Conservation (phyloP, 2,113 vertebrate genomes). For the Myrmecophaga tridactyla region DNA sequence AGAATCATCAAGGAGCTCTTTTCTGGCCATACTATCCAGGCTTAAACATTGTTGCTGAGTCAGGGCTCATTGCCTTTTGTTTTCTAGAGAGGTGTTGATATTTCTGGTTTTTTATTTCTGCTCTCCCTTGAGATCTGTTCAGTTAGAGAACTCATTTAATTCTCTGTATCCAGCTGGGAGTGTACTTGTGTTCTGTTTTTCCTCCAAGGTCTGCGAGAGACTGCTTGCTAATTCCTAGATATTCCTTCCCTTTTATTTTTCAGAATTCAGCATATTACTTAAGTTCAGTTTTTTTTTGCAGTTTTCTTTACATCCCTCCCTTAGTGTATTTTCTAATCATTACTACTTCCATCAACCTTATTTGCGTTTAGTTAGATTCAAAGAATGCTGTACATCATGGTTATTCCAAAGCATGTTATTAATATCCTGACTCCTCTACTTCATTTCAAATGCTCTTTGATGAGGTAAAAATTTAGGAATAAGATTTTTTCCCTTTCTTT, state of each 20-base stretch:
- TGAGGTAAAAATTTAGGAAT: constrained; percentile 40
- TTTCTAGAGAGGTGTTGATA: constrained; percentile 26
- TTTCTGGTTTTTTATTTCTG: constrained; percentile 61
- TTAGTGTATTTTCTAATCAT: not conserved
- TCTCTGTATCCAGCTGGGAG: not conserved
- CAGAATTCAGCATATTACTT: not conserved
- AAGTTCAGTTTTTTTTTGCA: not conserved
- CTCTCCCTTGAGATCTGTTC: constrained; percentile 46
- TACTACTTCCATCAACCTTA: not conserved
- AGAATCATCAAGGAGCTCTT: not conserved
- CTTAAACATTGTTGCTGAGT: constrained; percentile 35
- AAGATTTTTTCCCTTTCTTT: not conserved
- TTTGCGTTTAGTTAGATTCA: not conserved
- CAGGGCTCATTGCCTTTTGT: not conserved
- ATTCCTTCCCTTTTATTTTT: not conserved
- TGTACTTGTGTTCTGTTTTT: constrained; percentile 32
- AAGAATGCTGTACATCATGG: not conserved
- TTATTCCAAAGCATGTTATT: constrained; percentile 58
- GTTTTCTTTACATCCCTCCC: not conserved
- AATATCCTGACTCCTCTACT: constrained; percentile 63
- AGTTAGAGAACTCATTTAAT: constrained; percentile 49
- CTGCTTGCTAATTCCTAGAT: not conserved
- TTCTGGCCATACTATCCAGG: not conserved
- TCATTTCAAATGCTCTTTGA: constrained; percentile 33
- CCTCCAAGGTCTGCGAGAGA: not conserved